Percentiles rank a stretch among this genome's conserved stretches.
phyloP scores from a whole-genome alignment of 2,888 invertebrate species.

The Dicyrtomina minuta region DNA sequence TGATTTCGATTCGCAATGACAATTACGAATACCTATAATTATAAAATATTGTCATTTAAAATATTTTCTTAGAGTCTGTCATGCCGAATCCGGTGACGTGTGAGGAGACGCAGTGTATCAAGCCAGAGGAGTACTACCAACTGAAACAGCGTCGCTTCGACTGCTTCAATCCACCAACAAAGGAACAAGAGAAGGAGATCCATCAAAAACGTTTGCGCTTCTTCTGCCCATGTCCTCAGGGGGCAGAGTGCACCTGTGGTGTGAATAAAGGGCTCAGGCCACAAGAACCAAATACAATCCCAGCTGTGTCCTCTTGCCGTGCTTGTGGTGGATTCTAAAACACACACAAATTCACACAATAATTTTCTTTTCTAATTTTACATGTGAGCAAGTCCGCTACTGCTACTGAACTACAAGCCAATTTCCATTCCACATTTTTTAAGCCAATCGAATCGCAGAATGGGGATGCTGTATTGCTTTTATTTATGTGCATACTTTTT shows the following conservation, averaged over 20 bases:
- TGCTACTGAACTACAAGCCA: too few relatives aligned
- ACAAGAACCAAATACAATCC: slow-evolving; percentile 11
- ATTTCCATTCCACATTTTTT: too few relatives aligned
- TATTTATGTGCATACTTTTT: too few relatives aligned
- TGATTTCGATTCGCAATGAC: background rate
- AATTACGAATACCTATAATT: background rate
- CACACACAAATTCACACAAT: too few relatives aligned
- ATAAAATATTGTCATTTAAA: too few relatives aligned
- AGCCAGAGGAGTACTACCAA: slow-evolving; percentile 44
- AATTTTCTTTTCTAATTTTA: too few relatives aligned
- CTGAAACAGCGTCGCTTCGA: slow-evolving; percentile 48
- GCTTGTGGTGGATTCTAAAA: too few relatives aligned
- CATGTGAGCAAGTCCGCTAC: too few relatives aligned
- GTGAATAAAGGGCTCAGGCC: background rate
- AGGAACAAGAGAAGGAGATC: slow-evolving; percentile 42
- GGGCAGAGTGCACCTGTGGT: slow-evolving; percentile 23
- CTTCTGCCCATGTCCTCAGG: slow-evolving; percentile 49
- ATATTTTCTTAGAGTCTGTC: slow-evolving; percentile 35
- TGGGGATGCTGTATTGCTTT: too few relatives aligned
- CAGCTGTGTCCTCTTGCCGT: background rate
- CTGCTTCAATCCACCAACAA: slow-evolving; percentile 46
- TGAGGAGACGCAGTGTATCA: slow-evolving; percentile 45
- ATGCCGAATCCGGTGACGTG: slow-evolving; percentile 46
- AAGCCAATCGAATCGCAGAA: too few relatives aligned
- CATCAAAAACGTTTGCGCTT: slow-evolving; percentile 44